Base-by-base conservation (phyloP, 2,888 invertebrate genomes). In the Pegoplata infirma region DNA sequence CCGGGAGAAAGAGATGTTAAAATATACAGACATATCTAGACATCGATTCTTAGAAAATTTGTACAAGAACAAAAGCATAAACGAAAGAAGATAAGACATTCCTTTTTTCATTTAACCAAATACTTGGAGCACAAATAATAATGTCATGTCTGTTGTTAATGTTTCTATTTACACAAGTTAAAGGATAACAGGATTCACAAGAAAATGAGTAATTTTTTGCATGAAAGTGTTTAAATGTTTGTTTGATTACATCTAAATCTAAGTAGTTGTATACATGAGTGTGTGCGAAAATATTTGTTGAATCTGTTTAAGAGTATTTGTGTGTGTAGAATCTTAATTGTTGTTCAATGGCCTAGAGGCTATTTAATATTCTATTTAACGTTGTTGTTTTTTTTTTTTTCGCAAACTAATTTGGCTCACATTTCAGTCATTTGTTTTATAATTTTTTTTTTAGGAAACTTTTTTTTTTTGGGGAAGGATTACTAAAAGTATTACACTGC, bases 361-460 rank as follows among this genome's bases (percentile, higher is more conserved):
- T 71, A 79, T 67, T 75, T 79, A 75, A 75, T 79, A 79, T 79
- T 79, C 75, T 67, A 67, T 67, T 75, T 72, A 79, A 67, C 67
- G 36, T 58, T 63, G 44, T 61, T 47, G n/a, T 46, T 25, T 8
- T 5, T 47, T 64, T 44, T 46, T 46, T 55, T 51, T 76, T 21
- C 7, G 36, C 66, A 75, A 72, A 72, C 56, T 71, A 67, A 79
- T 75, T 75, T 75, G 63, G 75, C 71, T 75, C 75, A 67, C 55
- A 79, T 79, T 75, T 79, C 75, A 53, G 59, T 74, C 17, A 61
- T 44, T 49, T 75, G 32, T 56, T 75, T n/a, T 56, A 23, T 28
- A 49, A 1, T 21, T 61, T 16, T 63, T 61, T 68, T 19, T 77
- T 46, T 55, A 19, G 7, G 21, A 40, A 40, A 40, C 36, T 19